Evolutionary conservation across 1,140 invertebrate genomes (phyloP).

Genomic region (Drosophila bifasciata): DNA sequence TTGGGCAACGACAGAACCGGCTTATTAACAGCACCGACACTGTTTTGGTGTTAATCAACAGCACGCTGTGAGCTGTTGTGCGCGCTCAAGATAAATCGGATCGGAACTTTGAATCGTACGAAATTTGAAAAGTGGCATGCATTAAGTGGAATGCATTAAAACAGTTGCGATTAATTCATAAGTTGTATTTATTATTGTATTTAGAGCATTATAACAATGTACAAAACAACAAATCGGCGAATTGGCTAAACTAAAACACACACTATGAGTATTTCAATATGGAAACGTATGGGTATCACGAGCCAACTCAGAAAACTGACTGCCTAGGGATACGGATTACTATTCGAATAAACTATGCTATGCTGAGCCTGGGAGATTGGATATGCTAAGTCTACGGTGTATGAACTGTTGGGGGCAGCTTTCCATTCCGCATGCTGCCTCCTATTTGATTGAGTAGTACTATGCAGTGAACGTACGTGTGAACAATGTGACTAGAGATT

Average conservation of each 20-base stretch:
- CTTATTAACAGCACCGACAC: too few species aligned
- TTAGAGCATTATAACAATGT: constrained; percentile 79
- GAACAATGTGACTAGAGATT: constrained; percentile 27
- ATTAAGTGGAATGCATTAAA: background rate
- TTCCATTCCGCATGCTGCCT: constrained; percentile 20
- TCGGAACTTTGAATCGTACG: too few species aligned
- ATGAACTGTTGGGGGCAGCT: constrained; percentile 47
- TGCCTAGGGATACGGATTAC: constrained; percentile 19
- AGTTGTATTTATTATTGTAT: constrained; percentile 63
- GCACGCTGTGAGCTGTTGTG: too few species aligned
- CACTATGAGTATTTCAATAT: constrained; percentile 49
- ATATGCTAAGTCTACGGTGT: constrained; percentile 66
- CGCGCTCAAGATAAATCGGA: too few species aligned
- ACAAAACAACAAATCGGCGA: constrained; percentile 79
- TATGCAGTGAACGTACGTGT: constrained; percentile 19
- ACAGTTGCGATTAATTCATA: constrained; percentile 39
- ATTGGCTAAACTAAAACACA: constrained; percentile 75
- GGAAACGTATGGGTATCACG: constrained; percentile 52
- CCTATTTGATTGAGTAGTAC: constrained; percentile 35
- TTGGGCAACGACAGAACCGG: too few species aligned
- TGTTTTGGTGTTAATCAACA: too few species aligned
- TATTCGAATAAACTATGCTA: constrained; percentile 57
- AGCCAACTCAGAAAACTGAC: constrained; percentile 20
- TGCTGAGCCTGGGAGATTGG: constrained; percentile 59
- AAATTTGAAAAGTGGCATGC: too few species aligned